phyloP scores from a whole-genome alignment of 1,140 invertebrate species.

The Micrasema minimum region DNA sequence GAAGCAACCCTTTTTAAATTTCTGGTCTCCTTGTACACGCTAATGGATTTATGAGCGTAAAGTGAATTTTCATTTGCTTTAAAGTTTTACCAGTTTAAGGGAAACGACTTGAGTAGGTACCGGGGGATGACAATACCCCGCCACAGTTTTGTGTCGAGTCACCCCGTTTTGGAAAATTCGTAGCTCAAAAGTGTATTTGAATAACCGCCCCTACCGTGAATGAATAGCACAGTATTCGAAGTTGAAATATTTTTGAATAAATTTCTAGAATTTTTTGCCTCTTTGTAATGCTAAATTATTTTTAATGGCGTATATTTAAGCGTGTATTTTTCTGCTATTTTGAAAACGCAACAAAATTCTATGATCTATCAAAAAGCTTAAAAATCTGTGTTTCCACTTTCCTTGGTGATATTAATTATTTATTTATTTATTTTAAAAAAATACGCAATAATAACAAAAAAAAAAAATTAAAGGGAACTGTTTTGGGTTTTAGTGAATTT shows the following conservation, averaged over 20 bases:
- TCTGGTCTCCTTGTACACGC: slow-evolving; percentile 26
- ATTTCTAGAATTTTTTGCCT: background rate
- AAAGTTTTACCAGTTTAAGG: slow-evolving; percentile 18
- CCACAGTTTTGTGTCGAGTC: background rate
- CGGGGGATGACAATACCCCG: slow-evolving; percentile 6
- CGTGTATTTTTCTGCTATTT: too few species aligned
- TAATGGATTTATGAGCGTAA: slow-evolving; percentile 48
- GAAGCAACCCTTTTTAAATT: slow-evolving; percentile 29
- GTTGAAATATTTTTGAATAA: background rate
- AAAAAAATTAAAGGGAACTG: too few species aligned
- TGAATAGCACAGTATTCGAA: background rate
- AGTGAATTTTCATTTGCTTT: slow-evolving; percentile 49
- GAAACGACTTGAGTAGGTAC: slow-evolving; percentile 1
- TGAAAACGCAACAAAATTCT: too few species aligned
- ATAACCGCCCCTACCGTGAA: background rate
- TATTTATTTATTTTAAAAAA: too few species aligned
- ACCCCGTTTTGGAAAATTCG: slow-evolving; percentile 8
- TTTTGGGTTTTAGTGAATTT: too few species aligned
- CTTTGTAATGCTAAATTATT: background rate
- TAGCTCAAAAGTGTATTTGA: background rate
- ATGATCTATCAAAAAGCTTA: too few species aligned
- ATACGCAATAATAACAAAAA: too few species aligned
- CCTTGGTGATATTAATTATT: too few species aligned
- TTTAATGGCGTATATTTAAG: too few species aligned
- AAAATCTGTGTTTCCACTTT: too few species aligned